Evolutionary conservation across 2,797 vertebrate genomes (phyloP).

Genomic region (Streptopelia turtur): DNA sequence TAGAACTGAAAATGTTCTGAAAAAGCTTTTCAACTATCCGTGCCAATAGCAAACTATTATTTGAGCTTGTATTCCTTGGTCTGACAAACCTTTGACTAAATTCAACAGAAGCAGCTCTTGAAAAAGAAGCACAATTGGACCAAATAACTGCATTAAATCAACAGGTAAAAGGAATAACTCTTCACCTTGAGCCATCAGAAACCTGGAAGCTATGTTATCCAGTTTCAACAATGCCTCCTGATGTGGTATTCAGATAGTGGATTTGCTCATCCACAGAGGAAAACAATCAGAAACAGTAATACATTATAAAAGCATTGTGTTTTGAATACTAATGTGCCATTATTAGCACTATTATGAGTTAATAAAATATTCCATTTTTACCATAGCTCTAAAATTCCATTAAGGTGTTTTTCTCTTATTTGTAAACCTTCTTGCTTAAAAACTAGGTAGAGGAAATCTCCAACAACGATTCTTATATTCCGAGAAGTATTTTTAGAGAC

Average conservation of each 20-base stretch:
- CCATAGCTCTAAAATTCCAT: background rate
- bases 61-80: background rate
- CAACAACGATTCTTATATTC: background rate
- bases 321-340: background rate
- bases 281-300: background rate
- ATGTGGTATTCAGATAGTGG: background rate
- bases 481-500: background rate
- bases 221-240: background rate
- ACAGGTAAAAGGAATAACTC: background rate
- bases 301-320: fast-evolving
- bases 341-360: background rate
- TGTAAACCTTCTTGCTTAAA: background rate
- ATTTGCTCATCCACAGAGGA: background rate
- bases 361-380: background rate
- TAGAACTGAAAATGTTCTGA: background rate
- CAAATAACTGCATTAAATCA: background rate
- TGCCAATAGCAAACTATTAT: background rate
- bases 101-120: background rate
- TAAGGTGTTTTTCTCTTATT: background rate
- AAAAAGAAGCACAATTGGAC: background rate
- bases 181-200: background rate
- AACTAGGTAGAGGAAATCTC: background rate
- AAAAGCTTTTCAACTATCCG: background rate
- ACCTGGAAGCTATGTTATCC: background rate
- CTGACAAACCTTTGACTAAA: background rate